A percentile compares a stretch with the other conserved stretches of the same genome.
These are phyloP conservation scores for Apamea sordens DNA, from an alignment of 2,888 invertebrate species.

Conservation along the genomic window DNA sequence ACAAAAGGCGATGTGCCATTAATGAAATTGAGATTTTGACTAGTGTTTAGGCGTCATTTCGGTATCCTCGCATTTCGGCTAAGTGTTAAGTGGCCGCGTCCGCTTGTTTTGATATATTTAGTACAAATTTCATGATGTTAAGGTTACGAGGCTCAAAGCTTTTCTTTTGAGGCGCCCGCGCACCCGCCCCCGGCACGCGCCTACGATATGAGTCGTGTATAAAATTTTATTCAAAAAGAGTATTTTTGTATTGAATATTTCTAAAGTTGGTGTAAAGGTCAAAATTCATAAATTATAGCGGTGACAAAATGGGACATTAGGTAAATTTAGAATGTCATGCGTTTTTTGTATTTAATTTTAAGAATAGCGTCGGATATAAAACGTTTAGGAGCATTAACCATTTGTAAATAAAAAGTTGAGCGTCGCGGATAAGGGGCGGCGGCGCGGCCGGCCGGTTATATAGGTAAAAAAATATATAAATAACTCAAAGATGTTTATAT, in stretches of 20 bases:
- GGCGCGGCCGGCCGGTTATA: conserved; percentile 83
- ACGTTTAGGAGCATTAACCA: conserved; percentile 93
- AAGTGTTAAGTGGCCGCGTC: conserved; percentile 89
- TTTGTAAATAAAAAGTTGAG: conserved; percentile 91
- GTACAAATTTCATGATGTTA: conserved; percentile 91
- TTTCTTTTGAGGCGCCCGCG: conserved; percentile 86
- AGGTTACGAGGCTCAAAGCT: conserved; percentile 91
- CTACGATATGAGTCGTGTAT: conserved; percentile 88
- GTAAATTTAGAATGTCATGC: conserved; percentile 90
- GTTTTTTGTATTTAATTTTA: conserved; percentile 91
- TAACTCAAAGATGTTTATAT: conserved; percentile 91
- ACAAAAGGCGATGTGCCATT: conserved; percentile 69
- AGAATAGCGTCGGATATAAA: conserved; percentile 91
- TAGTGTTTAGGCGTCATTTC: conserved; percentile 90
- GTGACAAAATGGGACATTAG: conserved; percentile 88
- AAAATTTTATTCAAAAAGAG: conserved; percentile 91
- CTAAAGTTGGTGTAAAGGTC: conserved; percentile 91
- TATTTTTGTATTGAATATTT: conserved; percentile 92
- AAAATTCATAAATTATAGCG: conserved; percentile 91
- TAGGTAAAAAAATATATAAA: conserved; percentile 90
- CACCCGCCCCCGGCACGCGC: conserved; percentile 78
- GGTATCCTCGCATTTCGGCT: conserved; percentile 91
- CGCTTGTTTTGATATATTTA: conserved; percentile 89
- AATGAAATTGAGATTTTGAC: conserved; percentile 81
- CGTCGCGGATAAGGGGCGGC: conserved; percentile 78